phyloP scores from a whole-genome alignment of 2,797 vertebrate genomes.

The Philypnodon macrostomus region DNA sequence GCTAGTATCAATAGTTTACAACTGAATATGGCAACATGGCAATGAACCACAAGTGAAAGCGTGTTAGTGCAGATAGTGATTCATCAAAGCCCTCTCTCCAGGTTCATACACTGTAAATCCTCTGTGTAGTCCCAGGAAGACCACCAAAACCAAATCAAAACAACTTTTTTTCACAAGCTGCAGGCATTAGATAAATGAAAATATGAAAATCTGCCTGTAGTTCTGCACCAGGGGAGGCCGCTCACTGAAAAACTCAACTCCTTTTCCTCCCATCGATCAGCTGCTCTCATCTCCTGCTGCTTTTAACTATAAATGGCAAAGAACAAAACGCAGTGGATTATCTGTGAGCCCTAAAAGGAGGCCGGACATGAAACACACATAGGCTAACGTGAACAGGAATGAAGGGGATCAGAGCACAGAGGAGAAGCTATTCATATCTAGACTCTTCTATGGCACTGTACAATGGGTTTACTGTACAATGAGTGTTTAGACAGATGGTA shows the following conservation, averaged over 20 bases:
- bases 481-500: background rate
- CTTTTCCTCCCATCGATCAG: slow-evolving; percentile 45
- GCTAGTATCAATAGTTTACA: no score
- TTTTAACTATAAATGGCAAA: slow-evolving; percentile 63
- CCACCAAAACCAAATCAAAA: slow-evolving; percentile 39
- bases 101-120: slow-evolving; percentile 11
- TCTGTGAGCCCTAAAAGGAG: slow-evolving; percentile 47
- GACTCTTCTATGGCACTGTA: background rate
- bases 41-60: slow-evolving; percentile 3
- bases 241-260: slow-evolving; percentile 26
- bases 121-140: slow-evolving; percentile 14
- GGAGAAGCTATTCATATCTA: slow-evolving; percentile 1
- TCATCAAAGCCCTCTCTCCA: slow-evolving; percentile 25
- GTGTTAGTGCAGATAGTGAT: slow-evolving; percentile 22
- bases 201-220: slow-evolving; percentile 13
- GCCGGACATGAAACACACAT: slow-evolving; percentile 26
- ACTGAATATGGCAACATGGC: no score
- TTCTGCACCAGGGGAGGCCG: slow-evolving; percentile 12
- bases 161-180: slow-evolving; percentile 14
- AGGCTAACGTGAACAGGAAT: slow-evolving; percentile 25
- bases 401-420: slow-evolving; percentile 12
- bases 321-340: slow-evolving; percentile 44
- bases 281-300: slow-evolving; percentile 31
- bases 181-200: slow-evolving; percentile 38
- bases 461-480: background rate